Percentiles rank a stretch among this genome's conserved stretches.
Evolutionary conservation across 2,888 invertebrate species (phyloP).

Genomic region (Epinotia brunnichana): DNA sequence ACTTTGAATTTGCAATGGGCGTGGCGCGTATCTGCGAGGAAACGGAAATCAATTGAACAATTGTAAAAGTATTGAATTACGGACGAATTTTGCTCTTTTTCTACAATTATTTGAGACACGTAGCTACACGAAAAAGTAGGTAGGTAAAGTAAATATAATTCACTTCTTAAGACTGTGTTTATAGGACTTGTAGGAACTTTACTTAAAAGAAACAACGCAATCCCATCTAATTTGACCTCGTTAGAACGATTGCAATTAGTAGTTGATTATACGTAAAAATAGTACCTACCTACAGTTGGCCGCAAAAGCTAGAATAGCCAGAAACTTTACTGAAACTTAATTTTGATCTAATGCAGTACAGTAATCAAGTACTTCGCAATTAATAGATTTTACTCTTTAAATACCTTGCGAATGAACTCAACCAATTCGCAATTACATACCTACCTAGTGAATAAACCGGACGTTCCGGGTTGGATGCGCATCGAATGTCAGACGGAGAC

Average conservation of each 20-base stretch:
- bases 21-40: constrained; percentile 75
- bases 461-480: constrained; percentile 57
- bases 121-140: not conserved
- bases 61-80: constrained; percentile 70
- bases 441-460: constrained; percentile 43
- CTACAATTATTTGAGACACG: not conserved
- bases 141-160: no score
- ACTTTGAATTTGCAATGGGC: constrained; percentile 60
- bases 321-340: no score
- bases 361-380: no score
- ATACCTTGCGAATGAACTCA: not conserved
- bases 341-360: no score
- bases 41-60: constrained; percentile 76
- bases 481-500: constrained; percentile 59
- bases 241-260: no score
- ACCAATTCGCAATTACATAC: constrained; percentile 39
- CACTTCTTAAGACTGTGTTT: no score
- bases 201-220: not conserved
- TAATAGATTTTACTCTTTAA: no score
- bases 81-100: constrained; percentile 50
- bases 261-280: no score
- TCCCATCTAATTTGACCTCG: no score
- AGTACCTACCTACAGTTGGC: no score
- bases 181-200: not conserved
- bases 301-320: no score